phyloP scores from a whole-genome alignment of 53 echinoderm and acorn worm genomes.

The Antedon mediterranea region DNA sequence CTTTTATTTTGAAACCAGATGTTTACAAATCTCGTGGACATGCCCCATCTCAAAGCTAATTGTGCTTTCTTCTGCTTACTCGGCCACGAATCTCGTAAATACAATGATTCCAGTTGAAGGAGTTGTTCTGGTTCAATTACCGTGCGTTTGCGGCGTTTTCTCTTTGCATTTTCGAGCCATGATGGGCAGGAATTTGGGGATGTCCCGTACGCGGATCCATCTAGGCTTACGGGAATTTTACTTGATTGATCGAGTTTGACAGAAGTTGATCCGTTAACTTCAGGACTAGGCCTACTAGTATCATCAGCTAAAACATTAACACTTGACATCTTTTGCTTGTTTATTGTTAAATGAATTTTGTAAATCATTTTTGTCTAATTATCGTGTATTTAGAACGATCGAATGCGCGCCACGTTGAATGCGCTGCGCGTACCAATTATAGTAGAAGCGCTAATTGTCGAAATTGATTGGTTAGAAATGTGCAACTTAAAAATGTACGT shows the following conservation, averaged over 20 bases:
- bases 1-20: slow-evolving; percentile 98
- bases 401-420: background rate
- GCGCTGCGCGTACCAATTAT: background rate
- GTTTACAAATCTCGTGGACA: slow-evolving; percentile 77
- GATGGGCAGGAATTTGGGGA: too few species aligned
- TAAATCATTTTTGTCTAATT: too few species aligned
- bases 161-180: background rate
- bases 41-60: slow-evolving; percentile 60
- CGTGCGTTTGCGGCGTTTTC: slow-evolving; percentile 47
- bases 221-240: too few species aligned
- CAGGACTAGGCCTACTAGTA: too few species aligned
- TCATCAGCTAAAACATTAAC: too few species aligned
- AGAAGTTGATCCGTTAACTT: too few species aligned
- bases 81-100: slow-evolving; percentile 76
- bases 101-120: slow-evolving; percentile 44
- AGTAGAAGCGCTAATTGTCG: background rate
- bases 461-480: background rate
- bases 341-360: too few species aligned
- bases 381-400: background rate
- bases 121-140: slow-evolving; percentile 64
- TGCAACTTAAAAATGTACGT: too few species aligned
- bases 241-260: too few species aligned
- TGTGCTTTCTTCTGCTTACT: slow-evolving; percentile 58
- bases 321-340: too few species aligned
- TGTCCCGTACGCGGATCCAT: too few species aligned